Base-by-base conservation (phyloP, 2,888 invertebrate genomes). In the Rhorus exstirpatorius region DNA sequence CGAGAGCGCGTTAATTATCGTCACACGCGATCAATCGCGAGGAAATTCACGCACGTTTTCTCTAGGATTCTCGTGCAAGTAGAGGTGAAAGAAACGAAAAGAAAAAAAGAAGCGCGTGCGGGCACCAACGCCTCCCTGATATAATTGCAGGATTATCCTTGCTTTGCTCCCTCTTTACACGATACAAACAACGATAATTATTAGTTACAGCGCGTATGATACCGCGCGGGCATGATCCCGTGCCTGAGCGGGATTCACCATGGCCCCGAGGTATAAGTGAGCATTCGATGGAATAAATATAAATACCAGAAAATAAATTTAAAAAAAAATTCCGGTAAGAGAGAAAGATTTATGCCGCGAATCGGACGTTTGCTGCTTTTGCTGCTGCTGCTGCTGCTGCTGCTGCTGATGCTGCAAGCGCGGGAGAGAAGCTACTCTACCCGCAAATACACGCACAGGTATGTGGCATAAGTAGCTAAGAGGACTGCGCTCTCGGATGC, bases 311-410 rank as follows among this genome's bases (percentile, higher is more conserved):
- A 19, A 49, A 38, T 41, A 70, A 70, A 38, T 21, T 4, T 12
- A 17, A 26, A 38, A 44, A 44, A 71, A 80, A 76, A 75, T 61
- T 58, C 35, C 55, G 41, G 46, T 65, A 78, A 51, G 44, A 77
- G 51, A 58, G 41, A 55, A 44, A 78, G 81, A 82, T 82, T 82
- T 82, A 82, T 78, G 49, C 46, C 31, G 21, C 41, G 74, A 67
- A 77, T 78, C 81, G 74, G 77, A 65, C 58, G 31, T 60, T 60
- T 61, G 38, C 38, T 31, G 31, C 31, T n/a, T n/a, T n/a, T n/a
- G 31, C 31, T 31, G 31, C 31, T 31, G 31, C n/a, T n/a, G n/a
- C n/a, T 61, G 38, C 38, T 31, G 31, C 31, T n/a, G n/a, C n/a
- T n/a, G 31, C 31, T 31, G 31, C 31, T 31, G 31, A n/a, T 51